Evolutionary conservation across 2,888 invertebrate species (phyloP), one percentile per base, ranked within the genome.

Genomic region (Galerucella calmariensis): DNA sequence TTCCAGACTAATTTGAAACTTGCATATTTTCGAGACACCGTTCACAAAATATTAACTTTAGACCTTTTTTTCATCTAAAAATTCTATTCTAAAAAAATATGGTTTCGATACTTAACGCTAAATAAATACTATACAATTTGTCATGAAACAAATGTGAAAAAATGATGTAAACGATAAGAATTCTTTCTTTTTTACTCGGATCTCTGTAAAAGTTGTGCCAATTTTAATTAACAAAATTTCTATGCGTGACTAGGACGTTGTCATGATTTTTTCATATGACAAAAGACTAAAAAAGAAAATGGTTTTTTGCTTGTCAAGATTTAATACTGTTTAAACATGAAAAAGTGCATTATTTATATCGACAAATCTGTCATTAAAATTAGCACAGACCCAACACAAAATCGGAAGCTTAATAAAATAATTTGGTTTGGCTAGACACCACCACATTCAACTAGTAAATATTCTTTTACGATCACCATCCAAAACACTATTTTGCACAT

Each of bases 121-220:
- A 79, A 81, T 81, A 81, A 81, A 81, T 80, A 81, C 81, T 81
- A 78, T 79, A 65, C 62, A 62, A 62, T 44, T 46, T 65, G 63
- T 65, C 63, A 65, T 65, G 63, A 65, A 46, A 63, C 16, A 56
- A 51, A 51, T 2, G n/a, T n/a, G 14, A 48, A 48, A 27, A 12
- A 48, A 12, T 53, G 16, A 53, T 56, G 20, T 10, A 56, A 20
- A 20, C 5, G 14, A 51, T 51, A 56, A 56, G 6, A 16, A 56
- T 20, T 20, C 53, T 53, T 5, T n/a, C 2, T 10, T 56, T 10
- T 20, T 5, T 10, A 48, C 10, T 56, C n/a, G n/a, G 51, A 51
- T 2, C 56, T 16, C 1, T 20, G 20, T 56, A 56, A 2, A 53
- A 53, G 16, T 53, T 14, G 53, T 53, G 53, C 53, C 9, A 53